Conservation (phyloP, 2,113 vertebrate genomes). For the Phocoena sinus region DNA sequence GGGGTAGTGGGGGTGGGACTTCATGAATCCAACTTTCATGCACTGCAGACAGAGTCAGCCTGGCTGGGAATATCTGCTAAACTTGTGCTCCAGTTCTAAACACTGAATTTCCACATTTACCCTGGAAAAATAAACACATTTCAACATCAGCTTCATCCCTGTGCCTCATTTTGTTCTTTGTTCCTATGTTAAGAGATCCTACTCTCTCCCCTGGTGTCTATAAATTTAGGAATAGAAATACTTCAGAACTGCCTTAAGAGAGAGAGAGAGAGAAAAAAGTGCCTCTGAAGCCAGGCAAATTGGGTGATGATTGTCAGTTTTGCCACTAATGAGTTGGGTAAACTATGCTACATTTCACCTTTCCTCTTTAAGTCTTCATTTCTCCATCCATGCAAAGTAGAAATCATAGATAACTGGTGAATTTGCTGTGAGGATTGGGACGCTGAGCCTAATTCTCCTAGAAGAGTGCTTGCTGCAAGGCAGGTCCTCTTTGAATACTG, state of each 20-base stretch:
- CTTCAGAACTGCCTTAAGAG: neutral
- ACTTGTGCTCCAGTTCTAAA: neutral
- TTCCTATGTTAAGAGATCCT: neutral
- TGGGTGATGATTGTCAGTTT: neutral
- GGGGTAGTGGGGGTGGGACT: neutral
- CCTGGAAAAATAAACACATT: neutral
- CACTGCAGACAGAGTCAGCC: neutral
- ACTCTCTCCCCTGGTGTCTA: too few species aligned
- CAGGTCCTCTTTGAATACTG: accelerated
- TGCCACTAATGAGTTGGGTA: neutral
- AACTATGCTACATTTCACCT: neutral
- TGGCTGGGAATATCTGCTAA: neutral
- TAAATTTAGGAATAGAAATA: neutral
- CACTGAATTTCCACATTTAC: neutral
- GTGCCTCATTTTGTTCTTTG: neutral
- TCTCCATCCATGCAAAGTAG: neutral
- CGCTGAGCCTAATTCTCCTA: accelerated
- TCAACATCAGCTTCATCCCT: neutral
- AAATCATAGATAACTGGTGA: accelerated
- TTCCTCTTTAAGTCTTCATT: neutral
- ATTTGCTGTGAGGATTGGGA: neutral
- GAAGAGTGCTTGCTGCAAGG: accelerated
- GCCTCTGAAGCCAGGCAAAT: neutral
- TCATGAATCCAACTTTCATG: neutral
- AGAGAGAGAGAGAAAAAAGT: neutral